phyloP scores from a whole-genome alignment of 2,888 invertebrate species.

The Neria commutata region DNA sequence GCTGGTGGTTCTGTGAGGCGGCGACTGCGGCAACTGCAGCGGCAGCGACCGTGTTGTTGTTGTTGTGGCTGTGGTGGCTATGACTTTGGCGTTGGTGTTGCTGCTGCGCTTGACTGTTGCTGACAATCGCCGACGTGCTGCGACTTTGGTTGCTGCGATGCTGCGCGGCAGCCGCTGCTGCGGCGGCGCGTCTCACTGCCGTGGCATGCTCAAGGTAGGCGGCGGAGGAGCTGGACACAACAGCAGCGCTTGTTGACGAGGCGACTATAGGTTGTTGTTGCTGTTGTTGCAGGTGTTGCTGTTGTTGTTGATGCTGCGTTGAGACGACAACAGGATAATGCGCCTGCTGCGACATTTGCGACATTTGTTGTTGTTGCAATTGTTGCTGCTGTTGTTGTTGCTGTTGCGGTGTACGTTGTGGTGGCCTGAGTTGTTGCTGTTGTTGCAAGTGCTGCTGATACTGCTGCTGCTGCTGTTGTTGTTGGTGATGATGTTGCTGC shows the following conservation, averaged over 20 bases:
- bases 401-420: conserved; percentile 34
- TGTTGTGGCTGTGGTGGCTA: conserved; percentile 10
- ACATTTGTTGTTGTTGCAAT: conserved; percentile 55
- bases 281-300: conserved; percentile 39
- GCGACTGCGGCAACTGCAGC: conserved; percentile 32
- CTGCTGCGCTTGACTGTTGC: conserved; percentile 45
- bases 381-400: conserved; percentile 50
- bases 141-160: conserved; percentile 56
- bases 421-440: conserved; percentile 26
- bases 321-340: conserved; percentile 48
- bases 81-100: conserved; percentile 15
- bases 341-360: conserved; percentile 59
- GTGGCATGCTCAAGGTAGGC: conserved; percentile 35
- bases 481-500: conserved; percentile 43
- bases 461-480: conserved; percentile 37
- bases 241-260: conserved; percentile 27
- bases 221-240: conserved; percentile 17
- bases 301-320: conserved; percentile 47
- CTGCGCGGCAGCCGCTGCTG: conserved; percentile 42
- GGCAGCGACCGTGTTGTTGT: conserved; percentile 16
- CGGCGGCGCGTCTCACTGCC: conserved; percentile 30
- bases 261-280: conserved; percentile 41
- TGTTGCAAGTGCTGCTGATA: conserved; percentile 26
- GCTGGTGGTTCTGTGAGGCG: conserved; percentile 36
- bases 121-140: conserved; percentile 30